Evolutionary conservation across 2,113 vertebrate species (phyloP).

Genomic region (Brachyhypopomus occidentalis): DNA sequence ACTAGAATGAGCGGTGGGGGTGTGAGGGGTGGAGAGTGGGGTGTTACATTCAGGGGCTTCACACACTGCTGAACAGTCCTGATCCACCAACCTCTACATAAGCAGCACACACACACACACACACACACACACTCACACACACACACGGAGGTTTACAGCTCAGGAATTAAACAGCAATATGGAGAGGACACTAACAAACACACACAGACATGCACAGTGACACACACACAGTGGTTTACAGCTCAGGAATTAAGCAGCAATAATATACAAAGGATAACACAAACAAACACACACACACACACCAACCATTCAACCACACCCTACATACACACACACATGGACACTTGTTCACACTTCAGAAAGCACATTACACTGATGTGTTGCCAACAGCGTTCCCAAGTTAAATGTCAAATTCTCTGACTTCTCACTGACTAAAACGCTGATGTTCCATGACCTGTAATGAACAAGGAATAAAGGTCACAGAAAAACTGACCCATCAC

Average conservation of each 20-base stretch:
- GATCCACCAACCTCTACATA: not conserved
- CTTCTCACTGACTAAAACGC: no score
- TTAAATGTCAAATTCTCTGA: no score
- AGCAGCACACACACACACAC: not conserved
- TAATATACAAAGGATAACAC: not conserved
- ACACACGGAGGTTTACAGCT: not conserved
- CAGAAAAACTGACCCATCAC: no score
- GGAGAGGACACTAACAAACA: not conserved
- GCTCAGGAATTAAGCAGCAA: no score
- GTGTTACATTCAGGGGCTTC: not conserved
- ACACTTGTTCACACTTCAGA: not conserved
- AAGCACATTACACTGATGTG: not conserved
- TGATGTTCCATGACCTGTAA: no score
- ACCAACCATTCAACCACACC: not conserved
- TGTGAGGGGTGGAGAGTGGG: not conserved
- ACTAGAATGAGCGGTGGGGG: conserved; percentile 20
- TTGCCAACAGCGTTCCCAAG: no score
- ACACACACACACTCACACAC: conserved; percentile 11
- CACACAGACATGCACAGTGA: not conserved
- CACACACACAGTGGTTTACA: not conserved
- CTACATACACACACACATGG: not conserved
- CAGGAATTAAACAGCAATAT: not conserved
- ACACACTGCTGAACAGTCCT: not conserved
- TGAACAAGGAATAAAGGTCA: no score
- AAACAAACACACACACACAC: not conserved